Conservation (phyloP, 2,888 invertebrate genomes). For the Sinelater perroti region DNA sequence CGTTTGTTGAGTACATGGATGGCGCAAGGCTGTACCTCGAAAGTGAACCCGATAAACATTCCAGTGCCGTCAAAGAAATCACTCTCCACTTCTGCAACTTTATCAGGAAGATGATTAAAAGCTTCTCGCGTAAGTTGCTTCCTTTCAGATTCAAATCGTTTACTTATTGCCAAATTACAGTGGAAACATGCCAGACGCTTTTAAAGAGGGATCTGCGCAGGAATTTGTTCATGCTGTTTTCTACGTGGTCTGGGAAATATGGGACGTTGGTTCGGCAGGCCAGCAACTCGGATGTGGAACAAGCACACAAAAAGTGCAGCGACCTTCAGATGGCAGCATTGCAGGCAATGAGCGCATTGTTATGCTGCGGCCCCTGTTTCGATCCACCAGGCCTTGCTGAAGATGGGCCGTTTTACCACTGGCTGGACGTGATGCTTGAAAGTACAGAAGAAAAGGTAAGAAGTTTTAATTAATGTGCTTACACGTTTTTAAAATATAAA, state of each 20-base stretch:
- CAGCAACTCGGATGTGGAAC: constrained; percentile 41
- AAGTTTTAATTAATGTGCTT: too few species aligned
- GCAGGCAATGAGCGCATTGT: constrained; percentile 93
- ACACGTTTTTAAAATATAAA: background rate
- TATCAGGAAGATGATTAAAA: constrained; percentile 91
- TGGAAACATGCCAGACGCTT: constrained; percentile 86
- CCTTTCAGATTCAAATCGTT: too few species aligned
- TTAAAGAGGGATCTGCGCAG: constrained; percentile 87
- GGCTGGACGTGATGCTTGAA: constrained; percentile 90
- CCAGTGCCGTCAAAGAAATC: constrained; percentile 85
- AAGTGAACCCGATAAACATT: constrained; percentile 93
- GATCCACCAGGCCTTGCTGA: constrained; percentile 85
- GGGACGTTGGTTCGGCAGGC: constrained; percentile 69
- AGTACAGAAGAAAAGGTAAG: constrained; percentile 85
- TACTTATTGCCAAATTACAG: constrained; percentile 62
- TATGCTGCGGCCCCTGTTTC: constrained; percentile 96
- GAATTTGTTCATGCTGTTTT: constrained; percentile 90
- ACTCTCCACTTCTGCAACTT: constrained; percentile 94
- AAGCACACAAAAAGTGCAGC: constrained; percentile 54
- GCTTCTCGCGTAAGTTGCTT: constrained; percentile 82
- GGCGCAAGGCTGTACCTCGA: constrained; percentile 91
- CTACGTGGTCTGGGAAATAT: constrained; percentile 92
- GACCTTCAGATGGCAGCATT: constrained; percentile 64
- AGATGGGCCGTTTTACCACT: constrained; percentile 92
- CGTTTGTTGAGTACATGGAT: constrained; percentile 94